phyloP scores from a whole-genome alignment of 2,888 invertebrate genomes.

The Chrysotoxum bicinctum region DNA sequence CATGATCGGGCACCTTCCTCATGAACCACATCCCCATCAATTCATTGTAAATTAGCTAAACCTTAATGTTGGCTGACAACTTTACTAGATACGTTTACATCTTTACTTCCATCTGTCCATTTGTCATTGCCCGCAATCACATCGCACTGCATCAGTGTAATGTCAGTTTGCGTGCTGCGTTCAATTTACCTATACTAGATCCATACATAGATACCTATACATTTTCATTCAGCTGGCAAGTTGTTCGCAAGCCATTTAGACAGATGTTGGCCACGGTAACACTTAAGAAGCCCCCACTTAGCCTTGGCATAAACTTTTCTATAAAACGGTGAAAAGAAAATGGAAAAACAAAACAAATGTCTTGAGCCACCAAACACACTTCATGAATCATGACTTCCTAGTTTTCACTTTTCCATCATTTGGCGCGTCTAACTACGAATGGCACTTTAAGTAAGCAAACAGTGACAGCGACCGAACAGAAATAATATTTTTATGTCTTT shows the following conservation, averaged over 20 bases:
- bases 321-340: constrained; percentile 46
- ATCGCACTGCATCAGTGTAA: constrained; percentile 18
- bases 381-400: constrained; percentile 64
- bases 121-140: constrained; percentile 49
- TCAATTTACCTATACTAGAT: constrained; percentile 9
- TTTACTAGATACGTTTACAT: constrained; percentile 41
- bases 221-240: constrained; percentile 34
- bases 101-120: constrained; percentile 55
- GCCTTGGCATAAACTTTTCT: constrained; percentile 1
- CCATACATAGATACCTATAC: not conserved
- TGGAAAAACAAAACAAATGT: constrained; percentile 51
- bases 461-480: constrained; percentile 3
- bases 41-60: constrained; percentile 25
- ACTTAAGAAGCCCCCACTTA: constrained; percentile 18
- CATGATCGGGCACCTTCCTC: constrained; percentile 33
- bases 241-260: constrained; percentile 11
- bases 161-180: constrained; percentile 28
- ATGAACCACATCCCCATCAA: constrained; percentile 4
- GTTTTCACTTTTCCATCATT: constrained; percentile 69
- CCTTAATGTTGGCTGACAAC: constrained; percentile 37
- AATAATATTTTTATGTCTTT: not conserved
- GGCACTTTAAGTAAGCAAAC: constrained; percentile 22
- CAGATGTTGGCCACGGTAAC: constrained; percentile 30
- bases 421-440: not conserved
- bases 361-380: constrained; percentile 54